Base-by-base conservation (phyloP, 2,888 invertebrate genomes). In the Andrena chrysosceles region DNA sequence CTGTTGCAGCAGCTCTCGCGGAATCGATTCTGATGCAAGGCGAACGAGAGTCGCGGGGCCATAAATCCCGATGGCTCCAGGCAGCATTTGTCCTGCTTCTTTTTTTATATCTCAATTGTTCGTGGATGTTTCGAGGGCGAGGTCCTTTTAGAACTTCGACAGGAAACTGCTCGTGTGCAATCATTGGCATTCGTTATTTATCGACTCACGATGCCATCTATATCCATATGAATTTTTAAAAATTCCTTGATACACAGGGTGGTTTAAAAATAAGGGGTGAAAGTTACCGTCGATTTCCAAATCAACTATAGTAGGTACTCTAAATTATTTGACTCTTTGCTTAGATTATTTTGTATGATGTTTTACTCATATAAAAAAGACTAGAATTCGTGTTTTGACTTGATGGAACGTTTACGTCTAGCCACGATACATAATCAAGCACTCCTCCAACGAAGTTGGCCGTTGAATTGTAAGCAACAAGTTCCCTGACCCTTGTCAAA, bases 21-120 rank as follows among this genome's bases (percentile, higher is more conserved):
- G 77, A 81, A 87, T 87, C 87, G 87, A 87, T 89, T 84, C 82
- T 69, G 84, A 85, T 77, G 81, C 81, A 66, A 69, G 81, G 79
- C 84, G 80, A 82, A 83, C 85, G 81, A 82, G 85, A 89, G 82
- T 86, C 85, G 63, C 62, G 59, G 59, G 71, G 33, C 70, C 64
- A 87, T 85, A 88, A 88, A 88, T 88, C 80, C 80, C 77, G 56
- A 76, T 76, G 73, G 42, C 52, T 66, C 59, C 68, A 13, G 29
- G 64, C 69, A 29, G 66, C 26, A 73, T 63, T 26, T 54, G 60
- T 56, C 26, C 54, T 68, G 71, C 69, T 66, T 26, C 56, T 2
- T 56, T 71, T 73, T 78, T 73, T 31, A 73, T 76, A 71, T 70
- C 48, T 16, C 48, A 8, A 29, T 62, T 42, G 59, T 13, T 77